phyloP scores from a whole-genome alignment of 2,113 vertebrate genomes.

The Tyrannus savana region DNA sequence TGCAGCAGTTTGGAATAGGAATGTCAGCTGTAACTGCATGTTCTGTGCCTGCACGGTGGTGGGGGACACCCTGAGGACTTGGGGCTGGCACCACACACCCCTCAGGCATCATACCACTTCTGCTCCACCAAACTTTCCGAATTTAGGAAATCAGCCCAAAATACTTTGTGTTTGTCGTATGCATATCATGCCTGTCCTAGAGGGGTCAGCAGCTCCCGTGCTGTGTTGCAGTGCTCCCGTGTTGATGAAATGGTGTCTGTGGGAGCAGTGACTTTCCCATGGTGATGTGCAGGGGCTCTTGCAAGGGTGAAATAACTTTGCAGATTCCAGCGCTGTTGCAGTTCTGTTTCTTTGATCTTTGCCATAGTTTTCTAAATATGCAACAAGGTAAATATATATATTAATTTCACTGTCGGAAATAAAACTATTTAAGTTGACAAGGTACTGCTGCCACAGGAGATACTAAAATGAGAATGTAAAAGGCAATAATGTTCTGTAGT shows the following conservation, averaged over 20 bases:
- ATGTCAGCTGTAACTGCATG: accelerated
- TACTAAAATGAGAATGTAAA: background rate
- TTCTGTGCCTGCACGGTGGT: background rate
- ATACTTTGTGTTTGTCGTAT: background rate
- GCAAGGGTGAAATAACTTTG: background rate
- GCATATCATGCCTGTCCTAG: background rate
- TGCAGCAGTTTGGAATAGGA: background rate
- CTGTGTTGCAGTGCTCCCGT: accelerated
- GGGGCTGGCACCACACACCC: background rate
- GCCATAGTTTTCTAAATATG: background rate
- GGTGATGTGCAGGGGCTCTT: background rate
- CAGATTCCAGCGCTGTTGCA: background rate
- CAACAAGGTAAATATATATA: background rate
- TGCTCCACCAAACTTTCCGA: background rate
- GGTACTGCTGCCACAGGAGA: background rate
- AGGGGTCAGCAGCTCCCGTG: background rate
- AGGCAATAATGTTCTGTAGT: background rate
- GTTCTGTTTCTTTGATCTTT: background rate
- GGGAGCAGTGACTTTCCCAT: background rate
- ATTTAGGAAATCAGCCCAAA: background rate
- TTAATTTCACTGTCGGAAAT: background rate
- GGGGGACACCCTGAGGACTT: background rate
- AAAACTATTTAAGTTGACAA: background rate
- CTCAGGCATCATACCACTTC: accelerated
- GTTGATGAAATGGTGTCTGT: background rate